Evolutionary conservation across 2,888 invertebrate genomes (phyloP), one percentile per base, ranked within the genome.

Genomic region (Hypolimnas misippus): DNA sequence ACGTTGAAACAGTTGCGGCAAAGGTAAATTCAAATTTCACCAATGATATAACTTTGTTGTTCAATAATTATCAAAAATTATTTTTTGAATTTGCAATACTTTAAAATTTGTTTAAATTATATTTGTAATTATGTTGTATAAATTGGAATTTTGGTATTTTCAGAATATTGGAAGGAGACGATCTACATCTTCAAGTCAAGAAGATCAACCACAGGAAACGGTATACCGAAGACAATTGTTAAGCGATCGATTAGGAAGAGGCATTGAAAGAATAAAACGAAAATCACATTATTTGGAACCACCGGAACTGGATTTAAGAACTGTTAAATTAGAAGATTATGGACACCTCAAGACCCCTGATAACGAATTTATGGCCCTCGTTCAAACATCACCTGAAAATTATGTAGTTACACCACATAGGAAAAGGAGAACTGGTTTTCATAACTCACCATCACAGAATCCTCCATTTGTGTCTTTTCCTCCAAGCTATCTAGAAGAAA

Each of bases 371-470:
- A 93, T 94, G 83, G 93, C 94, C 57, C 91, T 96, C 51, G 95
- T 95, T 54, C 95, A 95, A 77, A 89, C 92, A 2, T 95, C 96
- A 62, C 96, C 96, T 0, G 96, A 96, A 82, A 96, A 96, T 76
- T 97, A 97, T 78, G 96, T 97, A 44, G 97, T 97, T 19, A 97
- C 97, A 33, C 97, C 97, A 10, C 97, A 97, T 88, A 92, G 97
- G 73, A 97, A 97, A 88, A 93, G 97, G 81, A 93, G 97, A 80
- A 97, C 97, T 0, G 97, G 97, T 55, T 97, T 97, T 76, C 96
- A 97, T 82, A 97, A 97, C 78, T 96, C 97, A 35, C 97, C 97
- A 17, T 96, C 96, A 68, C 97, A 97, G 80, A 97, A 97, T 86
- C 96, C 96, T 66, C 96, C 97, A 40, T 97, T 97, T 78, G 96